Evolutionary conservation across 2,113 vertebrate genomes (phyloP), one percentile per base, ranked within the genome.

Genomic region (human (Homo sapiens)): DNA sequence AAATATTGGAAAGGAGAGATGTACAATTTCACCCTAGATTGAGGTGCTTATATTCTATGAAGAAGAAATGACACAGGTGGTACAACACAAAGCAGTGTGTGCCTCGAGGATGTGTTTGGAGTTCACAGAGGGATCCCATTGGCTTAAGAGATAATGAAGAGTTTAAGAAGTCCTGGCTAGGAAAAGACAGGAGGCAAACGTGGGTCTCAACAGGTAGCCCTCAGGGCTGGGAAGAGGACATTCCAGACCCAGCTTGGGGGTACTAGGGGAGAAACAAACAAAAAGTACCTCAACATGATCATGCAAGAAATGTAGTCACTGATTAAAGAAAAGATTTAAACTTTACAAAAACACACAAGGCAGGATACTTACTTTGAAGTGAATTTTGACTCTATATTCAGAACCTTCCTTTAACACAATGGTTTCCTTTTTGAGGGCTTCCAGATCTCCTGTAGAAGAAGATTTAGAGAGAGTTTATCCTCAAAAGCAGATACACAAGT

Each of bases 361-460:
- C 22, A 98, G 97, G 88, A 32, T 92, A 98, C 99, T 99, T 96
- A 99, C 99, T 98, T 98, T 99, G 98, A 99, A 99, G 94, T 98
- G 93, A 97, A 99, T 99, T 98, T 99, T 99, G 89, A 99, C 98
- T 97, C 94, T 98, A 73, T 99, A 99, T 98, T 99, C 99, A 92
- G 98, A 97, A n/a, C 98, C 99, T 98, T 99, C 99, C 91, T 99
- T 99, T 93, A 99, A 95, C 50, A 99, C 97, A 0, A 99, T 99
- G 9, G 20, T 98, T 96, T 99, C 96, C 95, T 99, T 99, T 98
- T 99, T 99, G 89, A 99, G 99, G 16, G 98, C 98, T 96, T 98
- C 97, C 8, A 99, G 95, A 59, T 99, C 99, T 80, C 98, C 99
- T 99, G 96, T 70, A 80, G 93, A 84, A 45, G 93, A 55, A 68